These are phyloP conservation scores for Poeciliopsis gracilis DNA, from an alignment of 2,797 vertebrate species.

Conservation along the genomic window DNA sequence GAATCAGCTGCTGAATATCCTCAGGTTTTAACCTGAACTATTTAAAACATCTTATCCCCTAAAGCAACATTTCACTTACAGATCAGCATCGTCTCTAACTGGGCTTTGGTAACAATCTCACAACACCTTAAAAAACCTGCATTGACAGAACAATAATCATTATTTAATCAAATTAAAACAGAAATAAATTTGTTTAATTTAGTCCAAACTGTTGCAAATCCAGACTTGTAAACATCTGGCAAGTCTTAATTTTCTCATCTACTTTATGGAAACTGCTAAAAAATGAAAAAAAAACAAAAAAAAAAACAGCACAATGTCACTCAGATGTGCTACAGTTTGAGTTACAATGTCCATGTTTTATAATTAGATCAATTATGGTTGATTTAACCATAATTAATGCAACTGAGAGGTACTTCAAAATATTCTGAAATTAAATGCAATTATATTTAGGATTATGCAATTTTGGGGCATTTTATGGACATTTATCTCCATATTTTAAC, in stretches of 20 bases:
- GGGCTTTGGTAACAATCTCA: background rate
- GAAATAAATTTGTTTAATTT: background rate
- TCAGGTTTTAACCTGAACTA: constrained; percentile 19
- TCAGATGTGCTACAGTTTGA: background rate
- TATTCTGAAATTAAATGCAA: background rate
- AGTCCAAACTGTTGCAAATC: background rate
- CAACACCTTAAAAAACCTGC: too few species aligned
- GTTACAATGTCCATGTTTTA: background rate
- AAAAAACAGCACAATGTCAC: background rate
- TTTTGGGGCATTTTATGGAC: background rate
- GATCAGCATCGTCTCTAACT: background rate
- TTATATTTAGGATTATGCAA: background rate
- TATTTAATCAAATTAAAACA: too few species aligned
- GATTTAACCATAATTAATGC: background rate
- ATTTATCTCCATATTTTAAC: background rate
- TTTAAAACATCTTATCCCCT: background rate
- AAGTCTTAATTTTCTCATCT: background rate
- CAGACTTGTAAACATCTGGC: background rate
- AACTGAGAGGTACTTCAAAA: background rate
- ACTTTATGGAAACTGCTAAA: background rate
- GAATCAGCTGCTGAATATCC: background rate
- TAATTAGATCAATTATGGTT: background rate
- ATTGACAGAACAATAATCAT: too few species aligned
- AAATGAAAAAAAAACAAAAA: too few species aligned
- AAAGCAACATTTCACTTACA: constrained; percentile 48